Base-by-base conservation (phyloP, 2,113 vertebrate species). In the Cettia cetti region DNA sequence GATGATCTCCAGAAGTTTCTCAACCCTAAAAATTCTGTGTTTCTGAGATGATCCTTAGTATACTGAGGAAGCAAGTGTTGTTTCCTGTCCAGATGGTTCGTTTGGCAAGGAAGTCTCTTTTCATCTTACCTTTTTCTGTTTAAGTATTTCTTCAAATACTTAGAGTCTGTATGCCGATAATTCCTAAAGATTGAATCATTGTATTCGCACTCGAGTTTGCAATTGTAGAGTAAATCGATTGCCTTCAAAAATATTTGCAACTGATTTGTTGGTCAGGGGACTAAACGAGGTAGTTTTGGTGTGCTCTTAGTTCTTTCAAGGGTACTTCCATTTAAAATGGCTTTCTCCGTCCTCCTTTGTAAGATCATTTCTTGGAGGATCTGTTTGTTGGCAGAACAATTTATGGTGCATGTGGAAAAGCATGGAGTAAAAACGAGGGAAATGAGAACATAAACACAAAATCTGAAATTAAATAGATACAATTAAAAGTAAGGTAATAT, bases 41-140 rank as follows among this genome's bases (percentile, higher is more conserved):
- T 53, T 59, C 28, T 75, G 11, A 40, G 14, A 5, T 39, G 7
- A 5, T 10, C 4, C 7, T 39, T 16, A 27, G 4, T 6, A 4
- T 44, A 9, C 2, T 24, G 11, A 33, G 16, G 15, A 49, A 75
- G 3, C 12, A 35, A 15, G 2, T 20, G 9, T 4, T 0, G 1
- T 52, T 63, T 78, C 1, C 3, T 27, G 7, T 3, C 2, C 15
- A 5, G 18, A 1, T 37, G 16, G 35, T 35, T 52, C 14, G 0
- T 17, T 49, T 17, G n/a, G 5, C 2, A 11, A 6, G 64, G 27
- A 54, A 24, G 1, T 30, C 0, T 23, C 0, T 50, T n/a, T 53
- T 30, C 2, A 0, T 44, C 1, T 0, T 26, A 5, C 1, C 0
- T 31, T 4, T 5, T 2, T 20, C 31, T 56, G 0, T 71, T 50